Conservation (phyloP, 2,113 vertebrate species). For the Cynopterus brachyotis region DNA sequence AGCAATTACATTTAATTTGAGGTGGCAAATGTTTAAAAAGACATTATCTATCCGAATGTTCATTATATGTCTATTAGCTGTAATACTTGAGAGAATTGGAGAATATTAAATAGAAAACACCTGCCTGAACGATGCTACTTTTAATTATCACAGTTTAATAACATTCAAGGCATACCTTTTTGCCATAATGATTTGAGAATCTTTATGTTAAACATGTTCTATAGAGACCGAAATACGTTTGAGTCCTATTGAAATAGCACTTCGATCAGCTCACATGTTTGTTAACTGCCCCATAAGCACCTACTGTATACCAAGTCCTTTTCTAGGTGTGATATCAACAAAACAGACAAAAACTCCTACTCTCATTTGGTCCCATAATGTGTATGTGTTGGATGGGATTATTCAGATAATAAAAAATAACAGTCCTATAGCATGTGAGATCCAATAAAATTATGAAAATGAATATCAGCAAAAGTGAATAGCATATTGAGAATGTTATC, state of each 20-base stretch:
- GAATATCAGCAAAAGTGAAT: neutral
- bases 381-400: neutral
- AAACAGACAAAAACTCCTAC: neutral
- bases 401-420: neutral
- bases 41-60: neutral
- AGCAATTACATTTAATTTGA: slow-evolving; percentile 31
- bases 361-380: neutral
- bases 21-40: neutral
- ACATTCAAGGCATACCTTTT: neutral
- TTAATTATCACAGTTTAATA: slow-evolving; percentile 11
- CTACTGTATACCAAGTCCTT: neutral
- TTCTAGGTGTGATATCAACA: neutral
- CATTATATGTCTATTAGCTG: slow-evolving; percentile 25
- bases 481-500: neutral
- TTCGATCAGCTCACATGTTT: neutral
- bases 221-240: neutral
- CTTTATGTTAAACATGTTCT: neutral
- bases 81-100: neutral
- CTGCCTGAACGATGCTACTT: neutral
- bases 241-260: neutral
- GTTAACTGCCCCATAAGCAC: neutral
- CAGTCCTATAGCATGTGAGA: neutral
- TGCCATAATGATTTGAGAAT: neutral
- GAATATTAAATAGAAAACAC: neutral
- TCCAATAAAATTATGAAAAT: neutral